These are phyloP conservation scores for Zaprionus vittiger DNA, from an alignment of 1,140 invertebrate species.

Conservation along the genomic window DNA sequence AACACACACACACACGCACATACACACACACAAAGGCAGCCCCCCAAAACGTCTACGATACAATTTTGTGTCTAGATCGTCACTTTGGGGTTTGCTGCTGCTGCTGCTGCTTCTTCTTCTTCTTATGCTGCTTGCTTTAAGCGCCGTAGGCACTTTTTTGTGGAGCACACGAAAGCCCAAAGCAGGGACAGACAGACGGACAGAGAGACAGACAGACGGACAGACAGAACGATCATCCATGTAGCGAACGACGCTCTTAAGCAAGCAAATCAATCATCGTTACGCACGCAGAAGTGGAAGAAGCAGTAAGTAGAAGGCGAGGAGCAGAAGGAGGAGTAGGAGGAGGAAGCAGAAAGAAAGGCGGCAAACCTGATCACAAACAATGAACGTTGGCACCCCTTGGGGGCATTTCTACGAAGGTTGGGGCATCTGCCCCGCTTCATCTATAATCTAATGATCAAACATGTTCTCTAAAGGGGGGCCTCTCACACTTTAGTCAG, in stretches of 20 bases:
- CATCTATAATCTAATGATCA: constrained; percentile 23
- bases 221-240: constrained; percentile 31
- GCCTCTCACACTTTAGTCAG: constrained; percentile 41
- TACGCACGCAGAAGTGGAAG: constrained; percentile 42
- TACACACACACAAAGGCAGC: not conserved
- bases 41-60: constrained; percentile 63
- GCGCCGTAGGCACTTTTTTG: constrained; percentile 73
- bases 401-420: constrained; percentile 25
- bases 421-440: not conserved
- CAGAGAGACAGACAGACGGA: constrained; percentile 4
- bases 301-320: not conserved
- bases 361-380: constrained; percentile 38
- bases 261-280: constrained; percentile 75
- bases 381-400: constrained; percentile 31
- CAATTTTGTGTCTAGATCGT: constrained; percentile 79
- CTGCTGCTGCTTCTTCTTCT: constrained; percentile 26
- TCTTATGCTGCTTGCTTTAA: constrained; percentile 36
- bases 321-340: not conserved
- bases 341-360: constrained; percentile 13
- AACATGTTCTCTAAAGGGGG: not conserved
- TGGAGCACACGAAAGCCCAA: constrained; percentile 49
- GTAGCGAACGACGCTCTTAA: constrained; percentile 37
- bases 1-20: constrained; percentile 27
- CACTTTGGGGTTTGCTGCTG: constrained; percentile 48
- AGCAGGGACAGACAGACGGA: not conserved